phyloP scores from a whole-genome alignment of 2,888 invertebrate genomes.

The Dasypolia templi region DNA sequence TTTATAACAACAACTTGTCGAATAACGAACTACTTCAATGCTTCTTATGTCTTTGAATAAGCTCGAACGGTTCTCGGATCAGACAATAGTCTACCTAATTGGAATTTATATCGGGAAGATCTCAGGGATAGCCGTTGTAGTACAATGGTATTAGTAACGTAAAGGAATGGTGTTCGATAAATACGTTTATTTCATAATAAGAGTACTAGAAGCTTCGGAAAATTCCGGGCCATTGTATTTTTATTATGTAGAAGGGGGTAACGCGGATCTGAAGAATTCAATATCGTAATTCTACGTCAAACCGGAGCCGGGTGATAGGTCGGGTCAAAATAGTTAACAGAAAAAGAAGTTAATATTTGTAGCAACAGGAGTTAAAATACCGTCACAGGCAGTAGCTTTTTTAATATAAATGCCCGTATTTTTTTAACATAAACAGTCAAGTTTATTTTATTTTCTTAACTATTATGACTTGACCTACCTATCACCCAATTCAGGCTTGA shows the following conservation, averaged over 20 bases:
- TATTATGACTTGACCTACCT: too few species aligned
- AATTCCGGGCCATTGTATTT: background rate
- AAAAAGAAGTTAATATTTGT: too few species aligned
- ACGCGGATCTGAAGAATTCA: background rate
- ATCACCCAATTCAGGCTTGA: too few species aligned
- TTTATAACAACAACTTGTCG: conserved; percentile 1
- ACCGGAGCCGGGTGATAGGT: too few species aligned
- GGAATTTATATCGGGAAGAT: conserved; percentile 3
- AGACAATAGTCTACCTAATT: conserved; percentile 16
- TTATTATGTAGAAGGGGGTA: background rate
- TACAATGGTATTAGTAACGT: background rate
- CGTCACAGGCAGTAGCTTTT: too few species aligned
- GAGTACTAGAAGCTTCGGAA: too few species aligned
- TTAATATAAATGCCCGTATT: too few species aligned
- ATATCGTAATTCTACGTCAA: too few species aligned
- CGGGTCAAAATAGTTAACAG: too few species aligned
- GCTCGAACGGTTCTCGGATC: conserved; percentile 3
- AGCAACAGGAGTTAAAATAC: too few species aligned
- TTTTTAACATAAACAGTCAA: too few species aligned
- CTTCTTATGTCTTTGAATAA: conserved; percentile 2
- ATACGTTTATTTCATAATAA: conserved; percentile 6
- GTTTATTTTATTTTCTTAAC: too few species aligned
- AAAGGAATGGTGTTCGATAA: background rate
- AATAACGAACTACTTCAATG: conserved; percentile 12
- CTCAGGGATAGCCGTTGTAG: background rate